Base-by-base conservation (phyloP, 2,888 invertebrate genomes). In the Dicranocentrus wangi region DNA sequence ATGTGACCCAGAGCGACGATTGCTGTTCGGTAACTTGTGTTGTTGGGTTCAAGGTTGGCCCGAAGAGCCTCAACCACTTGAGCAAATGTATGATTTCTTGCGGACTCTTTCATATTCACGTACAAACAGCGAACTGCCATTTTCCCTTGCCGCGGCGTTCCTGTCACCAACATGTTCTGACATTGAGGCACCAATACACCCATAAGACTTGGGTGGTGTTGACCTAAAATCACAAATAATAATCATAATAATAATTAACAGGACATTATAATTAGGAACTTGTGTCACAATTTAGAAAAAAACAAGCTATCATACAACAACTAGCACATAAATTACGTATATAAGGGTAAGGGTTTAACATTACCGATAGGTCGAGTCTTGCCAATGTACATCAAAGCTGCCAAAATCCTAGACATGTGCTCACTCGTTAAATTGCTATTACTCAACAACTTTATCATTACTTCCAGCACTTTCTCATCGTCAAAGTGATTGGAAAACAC, bases 1-100 rank as follows among this genome's bases (percentile, higher is more conserved):
- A 99, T 94, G 89, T 98, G 98, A 0, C 98, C 98, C 71, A 98
- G 91, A 0, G 96, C 94, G 3, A 98, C 97, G 86, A 98, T 95
- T 79, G 97, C 95, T 21, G 98, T 98, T 87, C 96, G 92, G 89
- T 97, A 98, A 89, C 95, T 92, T 60, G 92, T 92, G 76, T 94
- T 94, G 71, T 92, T 92, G 0, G 94, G 93, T 63, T 90, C 92
- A 51, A 98, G 90, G 47, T 94, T 94, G 10, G 91, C 90, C 87
- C 94, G 94, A 78, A 95, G 90, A 78, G 84, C 79, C 32, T 86
- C 84, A 1, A 87, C 82, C 17, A 85, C 81, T 80, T 86, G 84
- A 39, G 82, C 80, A 73, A 87, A 87, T 7, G 84, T 82, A 28
- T 85, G 84, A 66, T 82, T 84, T 71, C 85, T 71, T 0, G 84